Conservation (phyloP, 2,797 vertebrate genomes). For the Clarias platycephalus region DNA sequence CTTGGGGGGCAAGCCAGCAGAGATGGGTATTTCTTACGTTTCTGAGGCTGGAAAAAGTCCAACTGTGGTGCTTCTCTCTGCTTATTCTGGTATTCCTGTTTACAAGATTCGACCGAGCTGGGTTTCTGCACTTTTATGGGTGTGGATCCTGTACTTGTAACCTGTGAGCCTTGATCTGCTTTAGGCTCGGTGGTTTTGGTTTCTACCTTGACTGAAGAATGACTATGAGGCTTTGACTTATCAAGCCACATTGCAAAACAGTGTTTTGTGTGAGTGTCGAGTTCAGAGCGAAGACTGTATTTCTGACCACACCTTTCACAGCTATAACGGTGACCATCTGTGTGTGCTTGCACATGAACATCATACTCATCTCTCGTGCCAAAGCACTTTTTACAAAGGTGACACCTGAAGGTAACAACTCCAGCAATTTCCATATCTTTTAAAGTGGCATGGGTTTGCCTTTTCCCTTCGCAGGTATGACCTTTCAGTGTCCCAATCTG, state of each 20-base stretch:
- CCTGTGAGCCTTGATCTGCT: constrained; percentile 11
- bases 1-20: constrained; percentile 48
- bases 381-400: constrained; percentile 74
- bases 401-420: constrained; percentile 72
- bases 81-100: constrained; percentile 14
- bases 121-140: constrained; percentile 25
- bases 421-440: constrained; percentile 53
- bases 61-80: neutral
- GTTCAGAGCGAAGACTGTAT: constrained; percentile 70
- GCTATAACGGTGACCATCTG: constrained; percentile 67
- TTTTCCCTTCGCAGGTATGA: constrained; percentile 66
- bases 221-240: constrained; percentile 42
- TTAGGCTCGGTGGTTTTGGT: constrained; percentile 49
- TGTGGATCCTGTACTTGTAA: constrained; percentile 8
- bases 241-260: constrained; percentile 56
- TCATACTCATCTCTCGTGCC: constrained; percentile 71
- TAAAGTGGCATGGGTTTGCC: constrained; percentile 7
- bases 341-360: constrained; percentile 73
- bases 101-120: constrained; percentile 4
- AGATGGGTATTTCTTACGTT: constrained; percentile 41
- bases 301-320: constrained; percentile 73
- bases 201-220: constrained; percentile 51
- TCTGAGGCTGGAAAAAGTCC: constrained; percentile 8
- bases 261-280: constrained; percentile 62
- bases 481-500: constrained; percentile 75